Evolutionary conservation across 2,888 invertebrate genomes (phyloP).

Genomic region (Drosophila hamatofila): DNA sequence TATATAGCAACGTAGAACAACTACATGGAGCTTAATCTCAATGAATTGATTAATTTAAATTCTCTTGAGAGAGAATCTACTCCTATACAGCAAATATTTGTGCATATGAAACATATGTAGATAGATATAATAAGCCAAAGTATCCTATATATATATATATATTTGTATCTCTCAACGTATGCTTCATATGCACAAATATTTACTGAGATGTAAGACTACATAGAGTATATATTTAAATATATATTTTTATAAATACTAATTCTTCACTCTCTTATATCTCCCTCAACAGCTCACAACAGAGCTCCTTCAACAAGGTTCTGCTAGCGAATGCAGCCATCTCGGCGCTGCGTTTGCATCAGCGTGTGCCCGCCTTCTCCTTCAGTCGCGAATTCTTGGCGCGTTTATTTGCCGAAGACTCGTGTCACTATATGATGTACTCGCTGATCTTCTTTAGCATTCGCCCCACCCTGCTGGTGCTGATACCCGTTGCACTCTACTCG

Average conservation of each 20-base stretch:
- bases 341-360: conserved; percentile 97
- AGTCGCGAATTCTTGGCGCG: conserved; percentile 93
- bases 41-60: not conserved
- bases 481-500: conserved; percentile 96
- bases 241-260: not conserved
- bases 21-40: not conserved
- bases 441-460: conserved; percentile 96
- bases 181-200: no score
- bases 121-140: no score
- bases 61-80: not conserved
- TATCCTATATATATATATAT: no score
- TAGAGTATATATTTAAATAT: not conserved
- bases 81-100: not conserved
- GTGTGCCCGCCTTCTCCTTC: conserved; percentile 93
- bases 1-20: not conserved
- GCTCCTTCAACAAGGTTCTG: conserved; percentile 95
- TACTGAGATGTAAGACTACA: no score
- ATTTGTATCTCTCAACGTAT: no score
- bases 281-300: conserved; percentile 89
- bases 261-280: not conserved
- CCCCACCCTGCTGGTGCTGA: conserved; percentile 94
- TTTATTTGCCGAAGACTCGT: conserved; percentile 95
- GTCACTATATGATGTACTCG: conserved; percentile 98
- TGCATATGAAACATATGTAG: no score
- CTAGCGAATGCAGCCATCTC: conserved; percentile 97